Evolutionary conservation across 2,888 invertebrate genomes (phyloP).

Genomic region (Andrena dorsata): DNA sequence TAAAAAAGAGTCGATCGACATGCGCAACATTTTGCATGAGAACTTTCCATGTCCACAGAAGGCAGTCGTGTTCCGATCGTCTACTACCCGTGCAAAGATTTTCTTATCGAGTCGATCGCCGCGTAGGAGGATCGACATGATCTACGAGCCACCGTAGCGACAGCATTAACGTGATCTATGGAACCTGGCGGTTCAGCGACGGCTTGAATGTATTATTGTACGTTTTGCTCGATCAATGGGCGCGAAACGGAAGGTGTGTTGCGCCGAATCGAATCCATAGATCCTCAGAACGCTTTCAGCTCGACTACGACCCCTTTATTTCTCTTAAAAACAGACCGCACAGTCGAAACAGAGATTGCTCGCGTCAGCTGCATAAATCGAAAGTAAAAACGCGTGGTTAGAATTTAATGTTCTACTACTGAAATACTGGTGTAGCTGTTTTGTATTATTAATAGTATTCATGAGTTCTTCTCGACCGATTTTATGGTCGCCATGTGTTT

Average conservation of each 20-base stretch:
- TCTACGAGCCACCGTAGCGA: conserved; percentile 69
- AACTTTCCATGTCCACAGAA: conserved; percentile 36
- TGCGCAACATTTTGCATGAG: conserved; percentile 16
- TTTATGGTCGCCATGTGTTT: too few relatives aligned
- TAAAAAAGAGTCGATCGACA: not conserved
- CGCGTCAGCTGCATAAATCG: too few relatives aligned
- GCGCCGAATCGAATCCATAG: conserved; percentile 39
- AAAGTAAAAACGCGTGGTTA: too few relatives aligned
- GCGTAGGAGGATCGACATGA: conserved; percentile 69
- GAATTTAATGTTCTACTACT: too few relatives aligned
- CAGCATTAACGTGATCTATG: conserved; percentile 75
- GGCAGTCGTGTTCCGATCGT: conserved; percentile 51
- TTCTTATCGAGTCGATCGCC: conserved; percentile 62
- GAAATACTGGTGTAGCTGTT: too few relatives aligned
- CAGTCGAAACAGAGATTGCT: not conserved
- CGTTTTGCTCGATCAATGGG: conserved; percentile 56
- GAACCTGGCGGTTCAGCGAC: conserved; percentile 55
- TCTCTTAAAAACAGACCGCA: not conserved
- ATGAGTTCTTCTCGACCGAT: too few relatives aligned
- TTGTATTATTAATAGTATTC: too few relatives aligned
- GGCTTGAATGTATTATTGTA: conserved; percentile 48
- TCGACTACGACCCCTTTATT: not conserved
- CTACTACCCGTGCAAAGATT: conserved; percentile 48
- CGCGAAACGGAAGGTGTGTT: conserved; percentile 47
- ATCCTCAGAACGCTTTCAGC: conserved; percentile 11